Evolutionary conservation across 2,113 vertebrate species (phyloP).

Genomic region (Cyprinodon tularosa): DNA sequence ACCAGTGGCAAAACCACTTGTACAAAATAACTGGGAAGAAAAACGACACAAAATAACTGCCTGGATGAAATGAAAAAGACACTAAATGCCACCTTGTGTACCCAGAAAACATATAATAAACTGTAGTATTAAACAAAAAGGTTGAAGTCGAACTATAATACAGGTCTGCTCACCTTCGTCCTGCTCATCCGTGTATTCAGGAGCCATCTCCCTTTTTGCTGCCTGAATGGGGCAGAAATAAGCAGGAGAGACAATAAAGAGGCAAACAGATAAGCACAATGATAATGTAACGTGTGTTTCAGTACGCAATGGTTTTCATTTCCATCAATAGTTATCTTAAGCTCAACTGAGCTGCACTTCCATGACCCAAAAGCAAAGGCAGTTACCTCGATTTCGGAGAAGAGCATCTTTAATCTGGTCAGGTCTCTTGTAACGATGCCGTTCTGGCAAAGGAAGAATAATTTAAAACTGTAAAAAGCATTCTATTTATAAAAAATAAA

Average conservation of each 20-base stretch:
- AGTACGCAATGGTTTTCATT: too few species aligned
- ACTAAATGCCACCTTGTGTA: not conserved
- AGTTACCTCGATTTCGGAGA: constrained; percentile 94
- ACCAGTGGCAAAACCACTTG: not conserved
- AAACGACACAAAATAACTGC: not conserved
- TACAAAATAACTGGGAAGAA: not conserved
- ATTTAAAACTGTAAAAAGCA: not conserved
- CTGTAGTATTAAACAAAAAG: not conserved
- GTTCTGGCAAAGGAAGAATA: constrained; percentile 81
- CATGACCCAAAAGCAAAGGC: not conserved
- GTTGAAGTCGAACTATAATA: not conserved
- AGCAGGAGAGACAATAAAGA: not conserved
- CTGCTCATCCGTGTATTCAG: constrained; percentile 77
- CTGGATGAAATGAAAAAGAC: not conserved
- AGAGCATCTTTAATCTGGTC: constrained; percentile 93
- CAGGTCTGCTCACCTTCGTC: constrained; percentile 78
- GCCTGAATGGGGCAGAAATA: constrained; percentile 54
- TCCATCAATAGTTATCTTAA: not conserved
- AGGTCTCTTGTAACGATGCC: constrained; percentile 97
- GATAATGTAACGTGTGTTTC: too few species aligned
- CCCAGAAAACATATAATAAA: not conserved
- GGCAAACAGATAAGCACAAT: too few species aligned
- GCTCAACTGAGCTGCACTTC: not conserved
- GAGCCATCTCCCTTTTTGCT: constrained; percentile 74
- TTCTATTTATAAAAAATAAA: not conserved